Percentiles rank a stretch among this genome's conserved stretches.
Evolutionary conservation across 2,888 invertebrate genomes (phyloP).

Genomic region (Dolichomitus sp.): DNA sequence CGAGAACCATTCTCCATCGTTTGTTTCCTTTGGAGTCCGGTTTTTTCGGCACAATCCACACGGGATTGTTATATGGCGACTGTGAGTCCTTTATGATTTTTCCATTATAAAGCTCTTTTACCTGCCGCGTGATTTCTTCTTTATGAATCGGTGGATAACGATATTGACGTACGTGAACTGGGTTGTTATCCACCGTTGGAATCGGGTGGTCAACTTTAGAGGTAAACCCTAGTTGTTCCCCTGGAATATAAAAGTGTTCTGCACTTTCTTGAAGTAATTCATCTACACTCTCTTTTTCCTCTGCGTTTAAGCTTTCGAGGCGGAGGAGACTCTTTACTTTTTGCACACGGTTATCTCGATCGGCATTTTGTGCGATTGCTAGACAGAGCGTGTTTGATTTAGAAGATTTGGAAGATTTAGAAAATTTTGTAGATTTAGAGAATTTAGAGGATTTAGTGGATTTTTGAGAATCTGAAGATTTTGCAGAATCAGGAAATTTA

Average conservation of each 20-base stretch:
- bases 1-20: slow-evolving; percentile 53
- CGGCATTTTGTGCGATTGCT: not conserved
- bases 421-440: too few species aligned
- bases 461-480: too few species aligned
- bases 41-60: too few species aligned
- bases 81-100: not conserved
- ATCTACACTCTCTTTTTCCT: not conserved
- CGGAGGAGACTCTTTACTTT: not conserved
- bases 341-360: not conserved
- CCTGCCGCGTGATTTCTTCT: not conserved
- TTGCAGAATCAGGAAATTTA: too few species aligned
- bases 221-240: not conserved
- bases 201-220: not conserved
- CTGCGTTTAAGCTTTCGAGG: not conserved
- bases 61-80: slow-evolving; percentile 28
- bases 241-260: not conserved
- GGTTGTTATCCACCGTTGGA: not conserved
- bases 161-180: not conserved
- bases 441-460: not conserved
- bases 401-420: too few species aligned
- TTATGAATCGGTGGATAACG: too few species aligned
- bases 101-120: not conserved
- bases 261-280: not conserved
- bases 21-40: slow-evolving; percentile 44
- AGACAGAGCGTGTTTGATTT: not conserved